Percentiles rank a stretch among this genome's conserved stretches.
Evolutionary conservation across 2,113 vertebrate species (phyloP).

Genomic region (Pygoscelis antarcticus): DNA sequence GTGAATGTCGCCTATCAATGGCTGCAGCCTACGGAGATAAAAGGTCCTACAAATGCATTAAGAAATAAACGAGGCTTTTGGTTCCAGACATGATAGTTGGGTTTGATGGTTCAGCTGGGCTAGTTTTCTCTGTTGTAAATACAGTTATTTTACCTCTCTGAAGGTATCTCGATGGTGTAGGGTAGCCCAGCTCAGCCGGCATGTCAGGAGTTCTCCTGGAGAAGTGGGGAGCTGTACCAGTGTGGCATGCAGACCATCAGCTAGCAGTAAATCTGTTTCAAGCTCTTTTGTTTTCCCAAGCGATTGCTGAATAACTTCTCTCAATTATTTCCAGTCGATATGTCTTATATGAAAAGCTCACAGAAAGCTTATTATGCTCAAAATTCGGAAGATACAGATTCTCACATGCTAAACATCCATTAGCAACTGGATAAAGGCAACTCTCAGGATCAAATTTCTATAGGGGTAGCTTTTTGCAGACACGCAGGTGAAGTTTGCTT

Average conservation of each 20-base stretch:
- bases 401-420: constrained; percentile 12
- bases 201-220: not conserved
- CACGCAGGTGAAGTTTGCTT: not conserved
- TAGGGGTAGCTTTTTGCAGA: not conserved
- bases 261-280: constrained; percentile 7
- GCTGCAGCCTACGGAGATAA: not conserved
- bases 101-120: not conserved
- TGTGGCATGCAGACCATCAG: not conserved
- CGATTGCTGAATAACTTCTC: constrained; percentile 30
- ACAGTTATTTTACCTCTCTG: not conserved
- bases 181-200: not conserved
- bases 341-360: not conserved
- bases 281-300: constrained; percentile 39
- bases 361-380: constrained; percentile 15
- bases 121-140: not conserved
- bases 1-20: not conserved
- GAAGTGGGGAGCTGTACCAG: not conserved
- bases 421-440: not conserved
- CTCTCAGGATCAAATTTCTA: not conserved
- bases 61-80: not conserved
- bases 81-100: not conserved
- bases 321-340: constrained; percentile 48
- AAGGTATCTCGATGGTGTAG: not conserved
- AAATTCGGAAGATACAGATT: not conserved
- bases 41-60: not conserved